Conservation (phyloP, 2,888 invertebrate species). For the Xanthorhoe spadicearia region DNA sequence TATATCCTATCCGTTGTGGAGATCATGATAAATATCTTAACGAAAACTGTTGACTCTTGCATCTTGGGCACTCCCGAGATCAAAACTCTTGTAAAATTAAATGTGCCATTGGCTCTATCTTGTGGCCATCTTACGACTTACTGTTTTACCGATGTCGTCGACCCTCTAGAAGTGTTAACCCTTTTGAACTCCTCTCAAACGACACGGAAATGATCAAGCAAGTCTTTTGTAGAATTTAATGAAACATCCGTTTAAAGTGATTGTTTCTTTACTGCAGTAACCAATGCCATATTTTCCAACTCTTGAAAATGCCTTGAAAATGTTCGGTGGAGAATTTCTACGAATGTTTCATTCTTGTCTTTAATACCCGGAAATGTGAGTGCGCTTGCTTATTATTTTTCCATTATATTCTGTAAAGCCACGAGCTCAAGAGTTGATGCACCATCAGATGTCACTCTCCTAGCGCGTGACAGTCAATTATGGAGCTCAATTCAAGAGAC, state of each 20-base stretch:
- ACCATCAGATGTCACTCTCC: slow-evolving; percentile 53
- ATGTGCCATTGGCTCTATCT: neutral
- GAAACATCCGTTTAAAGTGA: neutral
- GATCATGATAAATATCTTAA: too few species aligned
- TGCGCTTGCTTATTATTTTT: neutral
- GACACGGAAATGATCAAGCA: slow-evolving; percentile 13
- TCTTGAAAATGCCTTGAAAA: neutral
- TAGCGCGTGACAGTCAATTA: slow-evolving; percentile 74
- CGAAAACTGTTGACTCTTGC: too few species aligned
- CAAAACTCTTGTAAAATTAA: neutral
- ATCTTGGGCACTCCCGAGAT: too few species aligned
- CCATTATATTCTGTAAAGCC: neutral
- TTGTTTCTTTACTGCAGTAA: neutral
- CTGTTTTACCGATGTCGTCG: neutral
- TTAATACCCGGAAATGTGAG: neutral
- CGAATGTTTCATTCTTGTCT: neutral
- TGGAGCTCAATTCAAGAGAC: slow-evolving; percentile 73
- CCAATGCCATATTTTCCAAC: neutral
- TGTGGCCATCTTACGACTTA: neutral
- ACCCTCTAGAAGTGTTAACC: neutral
- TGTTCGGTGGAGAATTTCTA: neutral
- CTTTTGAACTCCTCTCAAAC: slow-evolving; percentile 9
- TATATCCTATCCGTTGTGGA: too few species aligned
- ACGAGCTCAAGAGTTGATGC: neutral
- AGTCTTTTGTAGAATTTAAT: slow-evolving; percentile 3